Percentiles rank a stretch among this genome's conserved stretches.
These are phyloP conservation scores for Pteromalus puparum DNA, from an alignment of 1,140 invertebrate species.

Conservation along the genomic window DNA sequence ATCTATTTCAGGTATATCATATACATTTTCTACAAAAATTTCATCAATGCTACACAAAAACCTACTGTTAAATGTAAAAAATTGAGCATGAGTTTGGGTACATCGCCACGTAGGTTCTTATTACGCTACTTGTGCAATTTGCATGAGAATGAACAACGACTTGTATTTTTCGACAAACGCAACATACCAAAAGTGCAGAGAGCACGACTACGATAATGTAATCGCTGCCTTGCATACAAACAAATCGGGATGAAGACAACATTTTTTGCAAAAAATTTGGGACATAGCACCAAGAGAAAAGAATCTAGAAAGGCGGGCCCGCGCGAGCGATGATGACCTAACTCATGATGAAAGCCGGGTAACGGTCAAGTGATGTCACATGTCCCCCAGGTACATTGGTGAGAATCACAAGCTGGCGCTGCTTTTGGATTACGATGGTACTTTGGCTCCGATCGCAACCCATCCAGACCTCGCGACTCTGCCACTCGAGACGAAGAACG, in stretches of 20 bases:
- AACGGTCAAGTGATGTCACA: constrained; percentile 71
- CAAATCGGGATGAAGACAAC: not conserved
- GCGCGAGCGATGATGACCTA: constrained; percentile 65
- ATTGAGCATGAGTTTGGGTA: constrained; percentile 68
- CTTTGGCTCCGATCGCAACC: constrained; percentile 89
- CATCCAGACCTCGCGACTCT: constrained; percentile 92
- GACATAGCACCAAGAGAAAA: not conserved
- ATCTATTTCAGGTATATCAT: constrained; percentile 40
- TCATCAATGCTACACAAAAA: not conserved
- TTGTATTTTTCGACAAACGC: not conserved
- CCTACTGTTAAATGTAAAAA: constrained; percentile 27
- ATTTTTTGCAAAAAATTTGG: not conserved
- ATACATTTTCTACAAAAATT: constrained; percentile 9
- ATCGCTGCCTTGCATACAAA: not conserved
- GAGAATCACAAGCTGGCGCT: constrained; percentile 89
- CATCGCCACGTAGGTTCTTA: constrained; percentile 62
- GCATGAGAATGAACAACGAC: constrained; percentile 37
- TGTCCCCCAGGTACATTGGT: constrained; percentile 85
- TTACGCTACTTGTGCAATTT: not conserved
- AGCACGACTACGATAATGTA: not conserved
- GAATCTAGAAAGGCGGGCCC: constrained; percentile 59
- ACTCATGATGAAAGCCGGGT: constrained; percentile 72
- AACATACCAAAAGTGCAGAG: not conserved
- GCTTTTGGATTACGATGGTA: constrained; percentile 93
- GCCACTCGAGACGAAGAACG: constrained; percentile 89